Conservation (phyloP, 2,888 invertebrate species). For the Megalurothrips usitatus region DNA sequence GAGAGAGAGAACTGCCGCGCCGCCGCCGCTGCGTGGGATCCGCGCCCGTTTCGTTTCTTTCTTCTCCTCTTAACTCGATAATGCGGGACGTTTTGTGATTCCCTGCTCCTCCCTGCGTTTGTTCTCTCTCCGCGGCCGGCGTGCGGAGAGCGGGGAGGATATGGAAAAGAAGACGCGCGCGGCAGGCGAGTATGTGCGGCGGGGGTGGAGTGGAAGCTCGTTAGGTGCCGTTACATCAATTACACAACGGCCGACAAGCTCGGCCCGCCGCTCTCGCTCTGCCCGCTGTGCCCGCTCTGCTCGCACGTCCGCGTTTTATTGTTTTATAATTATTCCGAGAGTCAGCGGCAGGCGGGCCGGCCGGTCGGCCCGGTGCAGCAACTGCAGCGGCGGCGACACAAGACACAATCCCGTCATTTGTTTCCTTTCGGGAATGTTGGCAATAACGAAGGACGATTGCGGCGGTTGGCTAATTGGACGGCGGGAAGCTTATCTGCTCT, state of each 20-base stretch:
- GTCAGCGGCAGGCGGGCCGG: neutral
- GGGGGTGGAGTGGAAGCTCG: neutral
- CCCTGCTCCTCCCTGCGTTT: too few relatives aligned
- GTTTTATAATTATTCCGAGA: neutral
- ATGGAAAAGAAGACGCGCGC: too few relatives aligned
- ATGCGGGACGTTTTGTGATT: too few relatives aligned
- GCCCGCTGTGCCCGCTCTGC: too few relatives aligned
- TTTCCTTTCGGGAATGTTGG: constrained; percentile 11
- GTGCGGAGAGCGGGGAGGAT: too few relatives aligned
- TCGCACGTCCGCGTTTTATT: neutral
- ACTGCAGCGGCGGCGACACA: neutral
- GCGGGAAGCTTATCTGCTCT: neutral
- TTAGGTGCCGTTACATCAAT: constrained; percentile 6
- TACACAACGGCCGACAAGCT: neutral
- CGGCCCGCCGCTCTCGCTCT: neutral
- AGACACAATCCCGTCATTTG: neutral
- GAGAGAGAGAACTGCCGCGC: too few relatives aligned
- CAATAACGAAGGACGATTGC: neutral
- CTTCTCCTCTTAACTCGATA: too few relatives aligned
- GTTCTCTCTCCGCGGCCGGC: too few relatives aligned
- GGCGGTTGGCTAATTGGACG: constrained; percentile 1
- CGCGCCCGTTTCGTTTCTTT: too few relatives aligned
- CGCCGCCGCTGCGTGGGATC: too few relatives aligned
- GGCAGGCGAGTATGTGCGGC: neutral
- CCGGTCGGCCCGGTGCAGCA: neutral